These are phyloP conservation scores for Oncorhynchus mykiss DNA, from an alignment of 2,113 vertebrate genomes.

Conservation along the genomic window DNA sequence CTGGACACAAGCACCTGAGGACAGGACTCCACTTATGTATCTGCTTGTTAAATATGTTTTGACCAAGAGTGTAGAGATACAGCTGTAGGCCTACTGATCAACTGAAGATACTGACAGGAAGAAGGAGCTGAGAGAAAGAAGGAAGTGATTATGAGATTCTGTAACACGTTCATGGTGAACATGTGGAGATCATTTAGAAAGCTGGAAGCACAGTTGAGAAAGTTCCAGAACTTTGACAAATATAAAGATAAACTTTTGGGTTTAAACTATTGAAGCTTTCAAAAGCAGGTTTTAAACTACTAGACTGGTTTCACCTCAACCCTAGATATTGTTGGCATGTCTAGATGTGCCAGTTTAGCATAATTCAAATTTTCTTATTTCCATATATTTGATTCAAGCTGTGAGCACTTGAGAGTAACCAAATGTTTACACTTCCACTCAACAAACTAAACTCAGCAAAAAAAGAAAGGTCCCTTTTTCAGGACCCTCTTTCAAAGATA, in stretches of 20 bases:
- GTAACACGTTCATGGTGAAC: constrained; percentile 14
- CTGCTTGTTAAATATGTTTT: neutral
- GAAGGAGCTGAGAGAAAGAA: neutral
- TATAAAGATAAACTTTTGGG: neutral
- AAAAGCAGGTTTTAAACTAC: neutral
- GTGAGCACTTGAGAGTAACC: neutral
- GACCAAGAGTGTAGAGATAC: neutral
- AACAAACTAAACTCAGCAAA: neutral
- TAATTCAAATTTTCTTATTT: constrained; percentile 9
- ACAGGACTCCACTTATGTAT: neutral
- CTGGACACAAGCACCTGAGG: neutral
- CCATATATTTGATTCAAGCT: neutral
- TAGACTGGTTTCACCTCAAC: neutral
- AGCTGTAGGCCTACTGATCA: constrained; percentile 12
- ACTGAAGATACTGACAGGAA: constrained; percentile 2
- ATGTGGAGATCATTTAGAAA: constrained; percentile 38
- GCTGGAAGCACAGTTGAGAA: neutral
- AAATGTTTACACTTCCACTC: neutral
- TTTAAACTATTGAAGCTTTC: neutral
- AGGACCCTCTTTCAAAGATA: no score
- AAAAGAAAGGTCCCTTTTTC: no score
- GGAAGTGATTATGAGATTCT: constrained; percentile 1
- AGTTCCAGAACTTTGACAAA: neutral
- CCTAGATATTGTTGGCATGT: neutral
- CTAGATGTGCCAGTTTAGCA: constrained; percentile 1